Base-by-base conservation (phyloP, 2,113 vertebrate genomes). In the Capreolus pygargus region DNA sequence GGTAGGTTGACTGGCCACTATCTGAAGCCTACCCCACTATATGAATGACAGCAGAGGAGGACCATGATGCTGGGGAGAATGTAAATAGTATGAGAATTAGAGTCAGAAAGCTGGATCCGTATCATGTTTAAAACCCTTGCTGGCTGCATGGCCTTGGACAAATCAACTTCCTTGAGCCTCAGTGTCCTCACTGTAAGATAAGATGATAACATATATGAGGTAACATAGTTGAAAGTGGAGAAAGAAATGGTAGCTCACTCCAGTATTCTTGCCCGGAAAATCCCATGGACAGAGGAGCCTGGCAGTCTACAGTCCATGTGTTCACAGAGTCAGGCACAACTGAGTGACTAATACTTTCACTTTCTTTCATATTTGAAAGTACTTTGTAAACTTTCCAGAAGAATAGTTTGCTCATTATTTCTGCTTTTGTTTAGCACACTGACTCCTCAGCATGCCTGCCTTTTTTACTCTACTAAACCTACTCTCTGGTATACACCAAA, bases 141-240 rank as follows among this genome's bases (percentile, higher is more conserved):
- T 96, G 28, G 36, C 60, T 89, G 9, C 50, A 54, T 81, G 23
- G 58, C 55, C 78, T 96, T 47, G 39, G n/a, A 70, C 50, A 89
- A 61, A 83, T 94, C 84, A 92, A 1, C 50, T 70, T 96, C 33
- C 57, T 97, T 96, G 47, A 95, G 57, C 94, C 45, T 94, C 36
- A 36, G 8, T 86, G 28, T 76, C 86, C 39, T 95, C 21, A 52
- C 27, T 86, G 13, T 95, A 61, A 90, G 45, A 36, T 91, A 39
- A 85, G 8, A 43, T 93, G 16, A 58, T 93, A 39, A n/a, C 7
- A 70, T 70, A 36, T 39, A 39, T 39, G n/a, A 70, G 8, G 23
- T 39, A 39, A 70, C n/a, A 39, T 70, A 70, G 19, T 70, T 39
- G n/a, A 70, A 70, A 70, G 67, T 70, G 19, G n/a, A 70, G n/a